Percentiles rank a stretch among this genome's conserved stretches.
Evolutionary conservation across 2,113 vertebrate genomes (phyloP).

Genomic region (Poicephalus meyeri): DNA sequence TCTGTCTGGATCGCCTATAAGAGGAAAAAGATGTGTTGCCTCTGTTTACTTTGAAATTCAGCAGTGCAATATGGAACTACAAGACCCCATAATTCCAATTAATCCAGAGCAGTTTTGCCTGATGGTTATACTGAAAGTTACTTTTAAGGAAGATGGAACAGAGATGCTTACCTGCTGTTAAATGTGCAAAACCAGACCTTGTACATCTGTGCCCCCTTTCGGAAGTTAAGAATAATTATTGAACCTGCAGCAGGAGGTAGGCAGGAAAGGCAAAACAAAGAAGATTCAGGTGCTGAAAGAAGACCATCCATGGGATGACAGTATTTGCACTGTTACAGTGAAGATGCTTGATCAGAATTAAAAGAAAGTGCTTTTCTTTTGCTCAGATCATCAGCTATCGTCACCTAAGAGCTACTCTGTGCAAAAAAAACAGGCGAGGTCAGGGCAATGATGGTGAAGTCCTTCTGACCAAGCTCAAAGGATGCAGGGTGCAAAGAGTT

Average conservation of each 20-base stretch:
- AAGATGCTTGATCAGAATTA: not conserved
- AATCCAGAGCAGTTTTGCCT: not conserved
- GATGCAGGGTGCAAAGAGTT: no score
- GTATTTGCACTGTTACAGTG: not conserved
- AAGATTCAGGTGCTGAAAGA: not conserved
- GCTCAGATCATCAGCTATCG: not conserved
- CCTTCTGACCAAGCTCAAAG: not conserved
- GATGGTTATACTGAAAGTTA: not conserved
- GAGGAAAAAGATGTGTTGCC: not conserved
- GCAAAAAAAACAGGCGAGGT: not conserved
- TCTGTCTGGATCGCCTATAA: not conserved
- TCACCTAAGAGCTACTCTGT: not conserved
- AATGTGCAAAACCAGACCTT: conserved; percentile 5
- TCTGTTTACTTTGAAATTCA: conserved; percentile 21
- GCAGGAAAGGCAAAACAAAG: not conserved
- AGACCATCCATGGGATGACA: not conserved
- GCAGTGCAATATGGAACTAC: not conserved
- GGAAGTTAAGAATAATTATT: not conserved
- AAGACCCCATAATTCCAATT: not conserved
- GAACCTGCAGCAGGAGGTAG: not conserved
- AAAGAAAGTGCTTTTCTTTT: not conserved
- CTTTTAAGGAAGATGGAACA: conserved; percentile 15
- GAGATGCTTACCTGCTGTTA: conserved; percentile 23
- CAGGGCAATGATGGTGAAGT: not conserved
- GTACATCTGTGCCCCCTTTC: not conserved